Percentiles rank a stretch among this genome's conserved stretches.
These are phyloP conservation scores for Micrasema longulum DNA, from an alignment of 1,140 invertebrate species.

Conservation along the genomic window DNA sequence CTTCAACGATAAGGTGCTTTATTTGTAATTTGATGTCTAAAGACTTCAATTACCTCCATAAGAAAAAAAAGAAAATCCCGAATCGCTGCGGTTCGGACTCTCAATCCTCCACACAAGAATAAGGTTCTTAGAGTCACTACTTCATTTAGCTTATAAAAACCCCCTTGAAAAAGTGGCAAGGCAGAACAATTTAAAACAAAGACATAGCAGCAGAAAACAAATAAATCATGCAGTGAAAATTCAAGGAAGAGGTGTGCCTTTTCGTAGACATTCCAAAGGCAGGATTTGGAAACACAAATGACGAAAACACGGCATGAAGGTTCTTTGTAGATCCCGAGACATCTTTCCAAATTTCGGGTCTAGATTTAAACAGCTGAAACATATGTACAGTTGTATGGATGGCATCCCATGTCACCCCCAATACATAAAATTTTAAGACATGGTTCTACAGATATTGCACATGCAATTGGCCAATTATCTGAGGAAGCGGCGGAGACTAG, in stretches of 20 bases:
- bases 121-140: constrained; percentile 57
- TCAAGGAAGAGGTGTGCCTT: constrained; percentile 39
- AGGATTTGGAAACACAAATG: constrained; percentile 4
- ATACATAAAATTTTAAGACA: constrained; percentile 60
- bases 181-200: neutral
- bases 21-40: constrained; percentile 60
- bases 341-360: constrained; percentile 54
- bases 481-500: constrained; percentile 52
- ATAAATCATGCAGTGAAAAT: neutral
- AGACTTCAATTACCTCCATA: constrained; percentile 60
- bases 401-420: constrained; percentile 57
- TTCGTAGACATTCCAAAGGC: constrained; percentile 5
- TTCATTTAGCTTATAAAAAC: constrained; percentile 59
- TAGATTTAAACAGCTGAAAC: constrained; percentile 49
- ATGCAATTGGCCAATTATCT: constrained; percentile 52
- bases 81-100: constrained; percentile 57
- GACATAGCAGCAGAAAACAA: neutral
- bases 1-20: constrained; percentile 59
- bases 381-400: constrained; percentile 56
- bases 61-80: constrained; percentile 19
- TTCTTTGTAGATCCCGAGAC: constrained; percentile 5
- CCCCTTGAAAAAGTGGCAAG: constrained; percentile 47
- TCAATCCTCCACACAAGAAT: constrained; percentile 60
- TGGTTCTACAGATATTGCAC: constrained; percentile 54
- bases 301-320: neutral